Evolutionary conservation across 2,888 invertebrate species (phyloP).

Genomic region (Polyommatus icarus): DNA sequence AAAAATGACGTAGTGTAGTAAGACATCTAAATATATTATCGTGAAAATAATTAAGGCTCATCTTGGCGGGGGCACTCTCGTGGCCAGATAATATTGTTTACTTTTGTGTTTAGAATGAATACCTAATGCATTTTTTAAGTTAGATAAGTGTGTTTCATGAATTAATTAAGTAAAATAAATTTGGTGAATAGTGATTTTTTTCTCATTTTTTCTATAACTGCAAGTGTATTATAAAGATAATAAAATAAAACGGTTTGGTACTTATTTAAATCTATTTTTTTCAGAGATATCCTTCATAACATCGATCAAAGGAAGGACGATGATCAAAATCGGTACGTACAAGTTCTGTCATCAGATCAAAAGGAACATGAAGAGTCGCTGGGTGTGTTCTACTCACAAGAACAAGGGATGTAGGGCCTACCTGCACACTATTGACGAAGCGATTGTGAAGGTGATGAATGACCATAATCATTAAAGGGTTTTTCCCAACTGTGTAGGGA

Average conservation of each 20-base stretch:
- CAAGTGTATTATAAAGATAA: too few relatives aligned
- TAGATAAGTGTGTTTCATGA: neutral
- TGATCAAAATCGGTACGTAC: slow-evolving; percentile 43
- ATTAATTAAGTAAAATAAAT: neutral
- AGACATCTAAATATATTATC: neutral
- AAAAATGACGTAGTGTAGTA: neutral
- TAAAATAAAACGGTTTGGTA: neutral
- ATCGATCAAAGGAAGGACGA: slow-evolving; percentile 41
- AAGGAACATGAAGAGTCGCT: slow-evolving; percentile 27
- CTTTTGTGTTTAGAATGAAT: too few relatives aligned
- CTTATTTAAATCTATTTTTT: neutral
- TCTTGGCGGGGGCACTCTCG: too few relatives aligned
- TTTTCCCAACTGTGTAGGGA: neutral
- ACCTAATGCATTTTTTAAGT: neutral
- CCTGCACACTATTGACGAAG: slow-evolving; percentile 45
- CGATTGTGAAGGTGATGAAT: slow-evolving; percentile 47
- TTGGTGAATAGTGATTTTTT: neutral
- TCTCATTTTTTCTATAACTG: too few relatives aligned
- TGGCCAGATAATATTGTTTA: too few relatives aligned
- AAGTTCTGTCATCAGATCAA: slow-evolving; percentile 44
- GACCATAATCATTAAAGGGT: slow-evolving; percentile 35
- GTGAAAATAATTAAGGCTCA: neutral
- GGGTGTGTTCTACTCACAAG: slow-evolving; percentile 46
- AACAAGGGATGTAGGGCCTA: slow-evolving; percentile 43
- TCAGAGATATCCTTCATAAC: slow-evolving; percentile 29